Conservation (phyloP, 2,113 vertebrate species). For the Phrynocephalus versicolor region DNA sequence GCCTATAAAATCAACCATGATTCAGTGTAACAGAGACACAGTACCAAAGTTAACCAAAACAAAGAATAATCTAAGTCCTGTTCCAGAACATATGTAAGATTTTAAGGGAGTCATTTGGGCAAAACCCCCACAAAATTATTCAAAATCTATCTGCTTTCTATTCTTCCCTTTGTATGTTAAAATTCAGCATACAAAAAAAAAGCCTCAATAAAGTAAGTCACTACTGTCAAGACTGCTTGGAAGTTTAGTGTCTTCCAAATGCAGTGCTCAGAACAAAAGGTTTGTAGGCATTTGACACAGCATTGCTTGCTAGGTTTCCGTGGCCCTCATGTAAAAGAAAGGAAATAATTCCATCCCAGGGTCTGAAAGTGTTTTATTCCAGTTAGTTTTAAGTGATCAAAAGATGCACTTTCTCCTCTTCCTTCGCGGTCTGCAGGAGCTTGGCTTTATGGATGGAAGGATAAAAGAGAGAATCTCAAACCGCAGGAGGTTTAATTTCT, state of each 20-base stretch:
- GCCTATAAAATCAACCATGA: background rate
- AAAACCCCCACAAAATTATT: background rate
- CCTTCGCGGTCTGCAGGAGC: constrained; percentile 14
- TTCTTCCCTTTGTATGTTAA: background rate
- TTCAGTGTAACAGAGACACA: background rate
- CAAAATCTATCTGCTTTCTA: background rate
- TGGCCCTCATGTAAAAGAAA: constrained; percentile 1
- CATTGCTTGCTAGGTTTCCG: background rate
- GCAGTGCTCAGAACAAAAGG: background rate
- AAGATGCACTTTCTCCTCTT: constrained; percentile 25
- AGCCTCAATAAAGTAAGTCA: background rate
- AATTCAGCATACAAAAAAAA: background rate
- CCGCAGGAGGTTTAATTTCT: background rate
- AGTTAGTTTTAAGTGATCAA: background rate
- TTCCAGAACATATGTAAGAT: background rate
- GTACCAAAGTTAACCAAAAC: background rate
- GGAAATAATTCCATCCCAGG: constrained; percentile 8
- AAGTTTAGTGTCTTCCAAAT: background rate
- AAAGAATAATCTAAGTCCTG: background rate
- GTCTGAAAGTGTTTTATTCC: constrained; percentile 32
- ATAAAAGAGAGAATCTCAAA: constrained; percentile 32
- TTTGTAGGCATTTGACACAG: background rate
- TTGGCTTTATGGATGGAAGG: constrained; percentile 31
- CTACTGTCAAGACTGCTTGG: background rate
- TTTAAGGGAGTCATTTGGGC: background rate